Conservation (phyloP, 2,888 invertebrate genomes). For the Kryphioiulus occultus region DNA sequence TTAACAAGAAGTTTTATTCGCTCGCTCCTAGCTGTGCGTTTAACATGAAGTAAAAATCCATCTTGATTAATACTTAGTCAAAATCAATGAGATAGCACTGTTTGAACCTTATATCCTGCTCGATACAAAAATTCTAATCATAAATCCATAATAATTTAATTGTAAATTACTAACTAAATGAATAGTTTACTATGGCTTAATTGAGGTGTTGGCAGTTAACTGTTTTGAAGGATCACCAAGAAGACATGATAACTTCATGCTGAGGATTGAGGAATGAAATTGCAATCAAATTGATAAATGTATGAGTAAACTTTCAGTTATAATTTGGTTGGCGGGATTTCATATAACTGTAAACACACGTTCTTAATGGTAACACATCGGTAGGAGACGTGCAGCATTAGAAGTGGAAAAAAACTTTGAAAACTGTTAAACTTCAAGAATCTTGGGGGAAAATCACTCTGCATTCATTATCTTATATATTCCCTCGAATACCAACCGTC, state of each 20-base stretch:
- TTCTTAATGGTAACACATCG: not conserved
- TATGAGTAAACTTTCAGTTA: not conserved
- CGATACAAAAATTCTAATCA: not conserved
- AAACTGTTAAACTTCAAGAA: not conserved
- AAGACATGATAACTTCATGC: not conserved
- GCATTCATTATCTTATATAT: not conserved
- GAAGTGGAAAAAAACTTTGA: not conserved
- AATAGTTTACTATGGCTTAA: not conserved
- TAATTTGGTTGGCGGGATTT: not conserved
- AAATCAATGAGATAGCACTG: no score
- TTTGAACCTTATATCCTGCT: no score
- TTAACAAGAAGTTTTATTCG: no score
- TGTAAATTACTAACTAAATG: not conserved
- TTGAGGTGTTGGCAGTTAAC: not conserved
- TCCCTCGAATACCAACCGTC: constrained; percentile 40
- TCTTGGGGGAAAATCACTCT: not conserved
- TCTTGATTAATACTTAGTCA: no score
- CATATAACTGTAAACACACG: not conserved
- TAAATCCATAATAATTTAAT: not conserved
- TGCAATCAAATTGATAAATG: not conserved
- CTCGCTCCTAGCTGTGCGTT: no score
- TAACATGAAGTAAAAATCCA: no score
- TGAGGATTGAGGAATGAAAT: not conserved
- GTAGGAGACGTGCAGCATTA: constrained; percentile 19
- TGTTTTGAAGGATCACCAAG: not conserved